Base-by-base conservation (phyloP, 2,113 vertebrate genomes). In the Columba janthina region DNA sequence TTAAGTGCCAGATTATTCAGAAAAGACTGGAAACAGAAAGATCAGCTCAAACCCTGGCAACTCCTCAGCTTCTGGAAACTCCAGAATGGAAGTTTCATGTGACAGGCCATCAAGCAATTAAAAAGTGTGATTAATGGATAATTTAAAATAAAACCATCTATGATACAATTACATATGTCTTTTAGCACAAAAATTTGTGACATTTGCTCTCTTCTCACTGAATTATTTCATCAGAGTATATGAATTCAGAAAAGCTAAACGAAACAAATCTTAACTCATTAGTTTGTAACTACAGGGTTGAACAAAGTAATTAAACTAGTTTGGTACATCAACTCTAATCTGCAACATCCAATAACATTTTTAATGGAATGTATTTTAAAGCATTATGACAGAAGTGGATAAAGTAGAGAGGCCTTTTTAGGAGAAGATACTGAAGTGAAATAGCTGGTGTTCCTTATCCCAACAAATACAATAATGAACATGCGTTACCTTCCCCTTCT, bases 401-500 rank as follows among this genome's bases (percentile, higher is more conserved):
- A 40, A 57, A 75, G 40, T 20, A 86, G 32, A 42, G 19, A 46
- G 32, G 4, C 4, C 32, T 60, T 42, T 85, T 46, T 13, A 79
- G 11, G 22, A 26, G 12, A 57, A 67, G 13, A 54, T 42, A 40
- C 11, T 20, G 3, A 62, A 57, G 18, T 17, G 22, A 64, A 88
- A 81, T 21, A 32, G 18, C 13, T 46, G 15, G 10, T 48, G 40
- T 19, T 94, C 53, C 69, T 70, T 44, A 71, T 58, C 26, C 88
- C n/a, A 87, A 54, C 11, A 36, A 57, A 44, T 14, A 19, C 29
- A 84, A 20, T 29, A 70, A 69, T 5, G 56, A 86, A 79, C 32
- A 66, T 16, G 2, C 7, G 8, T 97, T 97, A 98, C 98, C 98
- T 98, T 97, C 97, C 98, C 98, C 98, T 99, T 89, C 85, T 99